These are phyloP conservation scores for Triplophysa yarkandensis DNA, from an alignment of 2,797 vertebrate genomes.

Conservation along the genomic window DNA sequence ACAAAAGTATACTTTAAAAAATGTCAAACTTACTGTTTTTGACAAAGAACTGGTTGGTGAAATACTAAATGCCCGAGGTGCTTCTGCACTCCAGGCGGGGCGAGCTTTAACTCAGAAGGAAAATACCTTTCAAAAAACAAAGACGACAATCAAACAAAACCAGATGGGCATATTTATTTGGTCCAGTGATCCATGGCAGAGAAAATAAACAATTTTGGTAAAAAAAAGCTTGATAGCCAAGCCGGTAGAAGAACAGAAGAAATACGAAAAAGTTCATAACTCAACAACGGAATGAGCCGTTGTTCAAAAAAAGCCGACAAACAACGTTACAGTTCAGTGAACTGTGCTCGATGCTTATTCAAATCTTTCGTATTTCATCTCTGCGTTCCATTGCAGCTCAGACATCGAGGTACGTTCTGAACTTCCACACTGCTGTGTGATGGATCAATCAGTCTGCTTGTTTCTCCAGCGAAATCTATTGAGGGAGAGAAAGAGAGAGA, in stretches of 20 bases:
- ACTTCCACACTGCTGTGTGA: constrained; percentile 15
- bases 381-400: background rate
- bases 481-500: background rate
- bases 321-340: constrained; percentile 26
- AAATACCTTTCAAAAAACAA: constrained; percentile 19
- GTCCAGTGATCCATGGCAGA: constrained; percentile 32
- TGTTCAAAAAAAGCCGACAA: constrained; percentile 17
- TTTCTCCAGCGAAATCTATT: constrained; percentile 17
- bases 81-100: background rate
- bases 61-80: constrained; percentile 32
- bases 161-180: constrained; percentile 43
- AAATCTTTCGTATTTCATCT: background rate
- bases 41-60: constrained; percentile 26
- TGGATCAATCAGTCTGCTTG: constrained; percentile 30
- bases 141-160: constrained; percentile 41
- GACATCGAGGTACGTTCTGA: constrained; percentile 58
- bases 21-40: constrained; percentile 11
- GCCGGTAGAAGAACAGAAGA: background rate
- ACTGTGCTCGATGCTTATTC: background rate
- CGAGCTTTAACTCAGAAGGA: constrained; percentile 9
- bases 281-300: constrained; percentile 7
- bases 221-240: constrained; percentile 32
- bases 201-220: constrained; percentile 46
- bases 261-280: constrained; percentile 20
- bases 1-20: constrained; percentile 19